These are phyloP conservation scores for Porites rus DNA, from an alignment of 92 coral and sea anemone species.

Conservation along the genomic window DNA sequence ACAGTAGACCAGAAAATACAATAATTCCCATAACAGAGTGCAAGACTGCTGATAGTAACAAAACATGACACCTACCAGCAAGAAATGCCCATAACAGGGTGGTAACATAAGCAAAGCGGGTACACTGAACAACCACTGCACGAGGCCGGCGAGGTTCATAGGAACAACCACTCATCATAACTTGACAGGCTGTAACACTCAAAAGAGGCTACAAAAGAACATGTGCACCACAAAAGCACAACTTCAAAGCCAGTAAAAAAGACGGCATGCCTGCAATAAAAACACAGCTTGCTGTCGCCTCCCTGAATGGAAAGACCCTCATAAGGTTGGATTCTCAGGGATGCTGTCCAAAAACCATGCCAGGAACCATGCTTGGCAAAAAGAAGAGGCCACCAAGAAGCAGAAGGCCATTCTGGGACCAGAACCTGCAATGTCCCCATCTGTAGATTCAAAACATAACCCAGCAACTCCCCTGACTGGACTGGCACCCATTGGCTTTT, in stretches of 20 bases:
- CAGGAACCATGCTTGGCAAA: neutral
- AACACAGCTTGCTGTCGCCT: slow-evolving; percentile 18
- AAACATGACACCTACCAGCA: too few relatives aligned
- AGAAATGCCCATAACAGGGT: too few relatives aligned
- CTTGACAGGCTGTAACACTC: too few relatives aligned
- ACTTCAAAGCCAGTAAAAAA: neutral
- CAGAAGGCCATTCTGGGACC: slow-evolving; percentile 78
- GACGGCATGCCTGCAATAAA: slow-evolving; percentile 1
- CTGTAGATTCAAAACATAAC: neutral
- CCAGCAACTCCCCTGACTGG: too few relatives aligned
- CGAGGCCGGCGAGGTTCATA: too few relatives aligned
- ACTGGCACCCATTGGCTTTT: too few relatives aligned
- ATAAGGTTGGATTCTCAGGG: slow-evolving; percentile 15
- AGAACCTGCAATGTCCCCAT: neutral
- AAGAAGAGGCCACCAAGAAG: slow-evolving; percentile 79
- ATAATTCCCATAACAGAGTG: slow-evolving; percentile 20
- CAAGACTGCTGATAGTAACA: too few relatives aligned
- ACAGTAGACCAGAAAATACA: neutral
- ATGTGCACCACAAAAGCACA: slow-evolving; percentile 11
- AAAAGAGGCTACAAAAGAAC: neutral
- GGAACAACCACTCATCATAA: too few relatives aligned
- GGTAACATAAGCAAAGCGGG: too few relatives aligned
- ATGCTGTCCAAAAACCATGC: neutral
- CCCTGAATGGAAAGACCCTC: slow-evolving; percentile 20
- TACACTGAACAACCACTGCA: too few relatives aligned